These are phyloP conservation scores for Oplegnathus fasciatus DNA, from an alignment of 2,113 vertebrate species.

Conservation along the genomic window DNA sequence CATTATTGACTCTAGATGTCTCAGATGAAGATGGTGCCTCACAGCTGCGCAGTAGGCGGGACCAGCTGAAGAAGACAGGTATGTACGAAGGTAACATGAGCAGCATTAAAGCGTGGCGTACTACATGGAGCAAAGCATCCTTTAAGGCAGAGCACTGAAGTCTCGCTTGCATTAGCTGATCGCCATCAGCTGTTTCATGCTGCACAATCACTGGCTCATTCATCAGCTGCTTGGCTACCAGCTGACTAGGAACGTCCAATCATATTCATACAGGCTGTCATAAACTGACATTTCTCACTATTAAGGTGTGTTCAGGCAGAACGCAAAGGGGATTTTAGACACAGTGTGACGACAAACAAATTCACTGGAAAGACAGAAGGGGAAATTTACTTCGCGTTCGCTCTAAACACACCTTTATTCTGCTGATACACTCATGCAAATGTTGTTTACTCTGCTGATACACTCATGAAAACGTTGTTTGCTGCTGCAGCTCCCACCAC, in stretches of 20 bases:
- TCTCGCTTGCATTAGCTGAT: not conserved
- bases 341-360: not conserved
- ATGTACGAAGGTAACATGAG: not conserved
- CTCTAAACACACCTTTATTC: not conserved
- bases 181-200: not conserved
- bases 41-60: not conserved
- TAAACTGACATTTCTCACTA: not conserved
- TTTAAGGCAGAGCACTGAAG: not conserved
- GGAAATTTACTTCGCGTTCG: not conserved
- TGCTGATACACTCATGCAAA: not conserved
- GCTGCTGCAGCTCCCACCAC: not conserved
- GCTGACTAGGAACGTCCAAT: not conserved
- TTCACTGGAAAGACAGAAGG: not conserved
- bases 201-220: not conserved
- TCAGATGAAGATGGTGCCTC: not conserved
- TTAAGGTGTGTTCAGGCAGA: not conserved
- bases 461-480: not conserved
- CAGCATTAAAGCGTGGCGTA: not conserved
- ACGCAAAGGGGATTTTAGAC: not conserved
- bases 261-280: no score
- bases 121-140: not conserved
- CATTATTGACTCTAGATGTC: slow-evolving; percentile 4
- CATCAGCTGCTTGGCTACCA: not conserved
- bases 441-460: not conserved
- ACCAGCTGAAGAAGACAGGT: slow-evolving; percentile 32